Evolutionary conservation across 2,888 invertebrate species (phyloP).

Genomic region (Prosapia bicincta): DNA sequence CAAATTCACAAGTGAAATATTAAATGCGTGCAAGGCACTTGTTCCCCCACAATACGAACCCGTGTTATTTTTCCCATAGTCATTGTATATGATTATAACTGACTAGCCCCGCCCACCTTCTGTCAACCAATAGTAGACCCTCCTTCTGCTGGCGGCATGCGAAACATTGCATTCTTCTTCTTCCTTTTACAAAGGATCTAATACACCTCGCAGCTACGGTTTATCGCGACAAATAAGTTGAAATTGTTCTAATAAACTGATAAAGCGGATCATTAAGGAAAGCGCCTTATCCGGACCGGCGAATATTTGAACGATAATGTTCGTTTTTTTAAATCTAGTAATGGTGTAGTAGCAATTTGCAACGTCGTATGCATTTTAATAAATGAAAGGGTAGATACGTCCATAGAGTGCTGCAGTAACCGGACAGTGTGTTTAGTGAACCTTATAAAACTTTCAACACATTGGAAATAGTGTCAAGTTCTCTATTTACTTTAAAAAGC

Average conservation of each 20-base stretch:
- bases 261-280: background rate
- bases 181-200: background rate
- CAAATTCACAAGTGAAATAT: background rate
- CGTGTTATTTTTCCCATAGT: constrained; percentile 2
- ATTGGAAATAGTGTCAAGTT: too few relatives aligned
- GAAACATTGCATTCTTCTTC: background rate
- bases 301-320: background rate
- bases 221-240: constrained; percentile 2
- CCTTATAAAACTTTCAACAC: too few relatives aligned
- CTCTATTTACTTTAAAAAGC: too few relatives aligned
- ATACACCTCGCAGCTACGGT: background rate
- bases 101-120: background rate
- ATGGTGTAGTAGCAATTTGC: background rate
- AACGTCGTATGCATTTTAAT: background rate
- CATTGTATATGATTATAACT: background rate
- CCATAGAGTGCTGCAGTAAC: too few relatives aligned
- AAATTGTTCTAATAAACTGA: background rate
- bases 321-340: background rate
- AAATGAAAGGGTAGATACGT: too few relatives aligned
- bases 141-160: background rate
- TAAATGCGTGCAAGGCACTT: background rate
- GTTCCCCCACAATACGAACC: background rate
- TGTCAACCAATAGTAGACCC: background rate
- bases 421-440: too few relatives aligned
- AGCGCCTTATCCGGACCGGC: background rate